A percentile compares a stretch with the other conserved stretches of the same genome.
These are phyloP conservation scores for Trichonephila clavipes DNA, from an alignment of 1,140 invertebrate species.

Conservation along the genomic window DNA sequence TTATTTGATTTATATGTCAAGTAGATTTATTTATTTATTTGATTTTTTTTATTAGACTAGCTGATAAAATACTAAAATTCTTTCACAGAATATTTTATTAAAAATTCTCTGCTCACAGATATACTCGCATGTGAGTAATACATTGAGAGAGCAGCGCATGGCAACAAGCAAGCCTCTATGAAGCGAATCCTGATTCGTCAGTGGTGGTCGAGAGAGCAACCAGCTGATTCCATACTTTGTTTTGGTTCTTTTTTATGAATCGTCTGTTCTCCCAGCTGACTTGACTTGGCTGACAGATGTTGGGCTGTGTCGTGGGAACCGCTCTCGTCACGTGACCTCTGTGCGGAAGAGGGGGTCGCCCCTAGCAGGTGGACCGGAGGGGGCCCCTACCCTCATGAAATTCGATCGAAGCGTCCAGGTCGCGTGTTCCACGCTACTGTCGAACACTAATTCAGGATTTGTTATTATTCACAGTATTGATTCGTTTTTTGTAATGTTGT, in stretches of 20 bases:
- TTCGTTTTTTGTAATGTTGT: too few relatives aligned
- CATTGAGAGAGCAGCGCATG: background rate
- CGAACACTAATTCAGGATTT: too few relatives aligned
- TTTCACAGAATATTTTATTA: too few relatives aligned
- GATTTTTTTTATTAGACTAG: too few relatives aligned
- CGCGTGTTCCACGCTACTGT: background rate
- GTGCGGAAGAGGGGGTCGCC: background rate
- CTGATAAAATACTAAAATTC: too few relatives aligned
- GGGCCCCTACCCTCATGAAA: background rate
- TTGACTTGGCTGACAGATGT: background rate
- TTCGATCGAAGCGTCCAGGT: background rate
- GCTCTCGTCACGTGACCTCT: slow-evolving; percentile 32
- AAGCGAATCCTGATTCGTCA: background rate
- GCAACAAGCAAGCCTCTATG: background rate
- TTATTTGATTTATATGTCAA: too few relatives aligned
- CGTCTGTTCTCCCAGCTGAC: slow-evolving; percentile 38
- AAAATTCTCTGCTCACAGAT: too few relatives aligned
- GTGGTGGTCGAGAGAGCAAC: background rate
- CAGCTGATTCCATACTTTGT: slow-evolving; percentile 29
- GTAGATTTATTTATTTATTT: too few relatives aligned
- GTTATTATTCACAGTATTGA: too few relatives aligned
- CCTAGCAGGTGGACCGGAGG: slow-evolving; percentile 19
- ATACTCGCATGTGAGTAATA: background rate
- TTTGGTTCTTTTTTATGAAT: background rate
- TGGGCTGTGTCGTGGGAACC: slow-evolving; percentile 30